phyloP scores from a whole-genome alignment of 2,797 vertebrate species.

The Chiloscyllium punctatum region DNA sequence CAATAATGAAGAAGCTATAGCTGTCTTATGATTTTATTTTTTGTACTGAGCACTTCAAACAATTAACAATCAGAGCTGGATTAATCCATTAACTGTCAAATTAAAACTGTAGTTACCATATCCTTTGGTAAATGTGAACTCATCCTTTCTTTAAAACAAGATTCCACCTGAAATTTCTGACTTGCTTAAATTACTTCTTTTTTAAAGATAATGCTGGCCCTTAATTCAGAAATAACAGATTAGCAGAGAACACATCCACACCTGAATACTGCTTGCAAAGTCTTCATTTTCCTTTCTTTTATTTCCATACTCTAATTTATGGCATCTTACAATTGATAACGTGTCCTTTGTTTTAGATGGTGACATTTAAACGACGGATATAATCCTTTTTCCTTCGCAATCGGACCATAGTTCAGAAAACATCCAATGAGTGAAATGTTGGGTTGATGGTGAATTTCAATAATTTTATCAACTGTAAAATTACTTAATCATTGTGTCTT shows the following conservation, averaged over 20 bases:
- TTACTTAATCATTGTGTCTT: constrained; percentile 81
- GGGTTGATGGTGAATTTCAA: constrained; percentile 74
- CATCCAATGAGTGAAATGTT: constrained; percentile 56
- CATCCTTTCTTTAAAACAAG: not conserved
- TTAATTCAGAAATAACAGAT: not conserved
- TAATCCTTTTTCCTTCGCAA: constrained; percentile 49
- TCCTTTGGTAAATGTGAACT: not conserved
- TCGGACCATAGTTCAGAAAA: constrained; percentile 47
- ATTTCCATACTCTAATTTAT: constrained; percentile 51
- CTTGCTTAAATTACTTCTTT: not conserved
- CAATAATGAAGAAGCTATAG: not conserved
- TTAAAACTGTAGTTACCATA: not conserved
- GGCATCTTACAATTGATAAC: constrained; percentile 48
- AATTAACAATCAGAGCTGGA: not conserved
- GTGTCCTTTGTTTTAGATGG: constrained; percentile 61
- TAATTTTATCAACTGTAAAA: constrained; percentile 77
- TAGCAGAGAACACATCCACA: not conserved
- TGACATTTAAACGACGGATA: constrained; percentile 68
- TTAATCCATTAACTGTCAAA: not conserved
- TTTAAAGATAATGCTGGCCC: not conserved
- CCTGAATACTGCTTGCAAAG: constrained; percentile 9
- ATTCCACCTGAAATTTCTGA: not conserved
- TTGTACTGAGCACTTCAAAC: not conserved
- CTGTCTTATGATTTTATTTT: not conserved
- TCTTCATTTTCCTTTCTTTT: not conserved